phyloP scores from a whole-genome alignment of 2,113 vertebrate species.

The Takifugu flavidus region DNA sequence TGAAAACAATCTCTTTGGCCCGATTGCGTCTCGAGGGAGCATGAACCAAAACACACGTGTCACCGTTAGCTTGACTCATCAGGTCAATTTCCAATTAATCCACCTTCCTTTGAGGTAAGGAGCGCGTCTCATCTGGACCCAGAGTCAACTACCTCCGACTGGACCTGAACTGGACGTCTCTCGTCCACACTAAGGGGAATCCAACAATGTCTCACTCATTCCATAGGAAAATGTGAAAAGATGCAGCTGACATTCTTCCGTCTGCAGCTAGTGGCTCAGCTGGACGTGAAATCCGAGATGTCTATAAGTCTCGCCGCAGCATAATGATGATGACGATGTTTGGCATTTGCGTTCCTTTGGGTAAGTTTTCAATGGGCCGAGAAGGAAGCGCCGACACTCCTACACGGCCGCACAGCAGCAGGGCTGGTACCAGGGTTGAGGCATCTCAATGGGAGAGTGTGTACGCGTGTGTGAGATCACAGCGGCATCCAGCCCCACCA shows the following conservation, averaged over 20 bases:
- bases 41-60: background rate
- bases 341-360: conserved; percentile 41
- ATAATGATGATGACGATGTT: conserved; percentile 56
- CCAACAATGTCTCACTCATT: conserved; percentile 32
- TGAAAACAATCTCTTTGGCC: conserved; percentile 39
- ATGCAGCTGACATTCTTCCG: conserved; percentile 42
- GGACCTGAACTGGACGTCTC: too few species aligned
- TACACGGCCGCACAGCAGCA: conserved; percentile 29
- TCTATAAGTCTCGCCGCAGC: conserved; percentile 35
- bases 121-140: too few species aligned
- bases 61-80: background rate
- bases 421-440: conserved; percentile 11
- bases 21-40: conserved; percentile 31
- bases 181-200: too few species aligned
- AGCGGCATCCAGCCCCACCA: conserved; percentile 26
- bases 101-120: too few species aligned
- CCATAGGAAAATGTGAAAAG: conserved; percentile 49
- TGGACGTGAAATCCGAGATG: conserved; percentile 48
- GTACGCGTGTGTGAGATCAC: conserved; percentile 23
- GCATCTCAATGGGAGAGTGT: background rate
- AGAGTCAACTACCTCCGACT: too few species aligned
- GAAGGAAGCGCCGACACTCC: conserved; percentile 55
- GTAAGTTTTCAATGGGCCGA: conserved; percentile 54
- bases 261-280: conserved; percentile 33
- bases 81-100: too few species aligned